A percentile compares a stretch with the other conserved stretches of the same genome.
These are phyloP conservation scores for Chiloscyllium plagiosum DNA, from an alignment of 2,113 vertebrate species.

Conservation along the genomic window DNA sequence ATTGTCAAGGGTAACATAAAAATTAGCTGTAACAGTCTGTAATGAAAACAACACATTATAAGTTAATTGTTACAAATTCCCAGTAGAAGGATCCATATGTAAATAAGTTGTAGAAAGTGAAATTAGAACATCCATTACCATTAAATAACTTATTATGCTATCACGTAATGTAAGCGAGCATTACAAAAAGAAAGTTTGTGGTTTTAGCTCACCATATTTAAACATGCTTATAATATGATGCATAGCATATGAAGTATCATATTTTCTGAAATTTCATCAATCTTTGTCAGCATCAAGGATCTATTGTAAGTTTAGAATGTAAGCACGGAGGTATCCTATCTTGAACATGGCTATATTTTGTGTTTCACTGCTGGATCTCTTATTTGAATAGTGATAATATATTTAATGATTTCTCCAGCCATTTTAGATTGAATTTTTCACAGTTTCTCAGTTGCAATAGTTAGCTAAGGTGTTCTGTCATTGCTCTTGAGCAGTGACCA, in stretches of 20 bases:
- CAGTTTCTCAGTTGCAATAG: not conserved
- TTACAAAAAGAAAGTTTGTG: not conserved
- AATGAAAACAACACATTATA: constrained; percentile 39
- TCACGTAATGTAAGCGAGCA: not conserved
- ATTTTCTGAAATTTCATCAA: not conserved
- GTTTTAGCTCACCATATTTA: not conserved
- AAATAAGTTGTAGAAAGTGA: not conserved
- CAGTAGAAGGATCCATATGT: not conserved
- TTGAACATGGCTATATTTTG: not conserved
- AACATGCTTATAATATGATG: not conserved
- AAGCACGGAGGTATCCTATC: not conserved
- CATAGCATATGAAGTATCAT: not conserved
- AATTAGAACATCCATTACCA: not conserved
- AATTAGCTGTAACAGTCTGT: constrained; percentile 54
- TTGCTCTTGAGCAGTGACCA: not conserved
- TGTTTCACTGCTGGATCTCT: not conserved
- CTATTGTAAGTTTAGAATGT: not conserved
- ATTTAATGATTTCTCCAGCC: not conserved
- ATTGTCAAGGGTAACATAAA: constrained; percentile 55
- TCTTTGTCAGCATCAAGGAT: not conserved
- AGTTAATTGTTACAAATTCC: not conserved
- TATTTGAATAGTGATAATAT: not conserved
- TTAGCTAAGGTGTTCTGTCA: not conserved
- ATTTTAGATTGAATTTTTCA: not conserved
- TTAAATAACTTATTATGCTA: not conserved